These are phyloP conservation scores for Piscicola geometra DNA, from an alignment of 2,888 invertebrate species.

Conservation along the genomic window DNA sequence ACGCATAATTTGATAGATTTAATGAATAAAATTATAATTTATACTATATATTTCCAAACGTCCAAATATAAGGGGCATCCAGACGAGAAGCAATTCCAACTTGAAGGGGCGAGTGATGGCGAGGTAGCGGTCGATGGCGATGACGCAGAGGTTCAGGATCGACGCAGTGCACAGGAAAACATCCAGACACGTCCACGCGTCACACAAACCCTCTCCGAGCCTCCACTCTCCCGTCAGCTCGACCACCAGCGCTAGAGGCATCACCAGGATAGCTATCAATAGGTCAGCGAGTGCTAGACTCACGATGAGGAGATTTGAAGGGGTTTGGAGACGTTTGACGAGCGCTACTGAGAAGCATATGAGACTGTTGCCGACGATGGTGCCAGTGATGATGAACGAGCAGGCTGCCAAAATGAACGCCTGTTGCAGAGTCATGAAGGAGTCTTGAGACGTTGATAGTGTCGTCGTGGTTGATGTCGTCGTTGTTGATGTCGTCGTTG, in stretches of 20 bases:
- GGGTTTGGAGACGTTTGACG: conserved; percentile 58
- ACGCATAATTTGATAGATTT: no score
- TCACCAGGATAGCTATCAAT: conserved; percentile 59
- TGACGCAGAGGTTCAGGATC: conserved; percentile 62
- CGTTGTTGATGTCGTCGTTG: not conserved
- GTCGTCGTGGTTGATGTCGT: not conserved
- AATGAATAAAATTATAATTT: no score
- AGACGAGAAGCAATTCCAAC: no score
- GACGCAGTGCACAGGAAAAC: conserved; percentile 59
- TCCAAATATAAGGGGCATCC: no score
- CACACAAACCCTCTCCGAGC: conserved; percentile 54
- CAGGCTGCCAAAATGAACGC: conserved; percentile 46
- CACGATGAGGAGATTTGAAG: conserved; percentile 52
- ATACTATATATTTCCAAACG: no score
- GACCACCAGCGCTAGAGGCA: conserved; percentile 59
- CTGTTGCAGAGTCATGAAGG: not conserved
- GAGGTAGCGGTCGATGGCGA: conserved; percentile 57
- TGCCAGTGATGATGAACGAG: conserved; percentile 55
- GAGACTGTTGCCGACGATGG: conserved; percentile 59
- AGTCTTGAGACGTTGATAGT: no score
- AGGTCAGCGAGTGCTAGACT: conserved; percentile 59
- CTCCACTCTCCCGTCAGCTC: conserved; percentile 52
- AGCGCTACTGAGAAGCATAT: conserved; percentile 59
- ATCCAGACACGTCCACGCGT: conserved; percentile 59
- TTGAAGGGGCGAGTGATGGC: conserved; percentile 35